phyloP scores from a whole-genome alignment of 2,113 vertebrate genomes.

The Channa argus region DNA sequence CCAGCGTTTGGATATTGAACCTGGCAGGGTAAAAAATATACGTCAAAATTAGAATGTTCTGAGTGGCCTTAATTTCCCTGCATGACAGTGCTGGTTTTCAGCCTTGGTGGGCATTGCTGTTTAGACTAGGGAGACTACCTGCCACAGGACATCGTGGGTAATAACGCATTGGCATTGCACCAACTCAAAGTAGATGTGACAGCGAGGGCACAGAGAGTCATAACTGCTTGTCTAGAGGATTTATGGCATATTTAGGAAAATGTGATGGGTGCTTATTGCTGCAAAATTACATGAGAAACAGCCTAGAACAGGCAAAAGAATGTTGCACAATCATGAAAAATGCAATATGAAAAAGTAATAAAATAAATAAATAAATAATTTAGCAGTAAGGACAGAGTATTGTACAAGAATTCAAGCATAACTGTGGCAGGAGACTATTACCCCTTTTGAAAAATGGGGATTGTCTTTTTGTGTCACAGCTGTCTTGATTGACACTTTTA shows the following conservation, averaged over 20 bases:
- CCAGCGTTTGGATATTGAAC: constrained; percentile 49
- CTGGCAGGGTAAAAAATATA: constrained; percentile 41
- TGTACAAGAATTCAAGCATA: neutral
- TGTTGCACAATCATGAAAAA: constrained; percentile 13
- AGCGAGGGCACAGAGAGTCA: constrained; percentile 70
- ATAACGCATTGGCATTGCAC: constrained; percentile 57
- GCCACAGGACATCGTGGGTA: constrained; percentile 65
- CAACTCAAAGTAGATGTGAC: constrained; percentile 78
- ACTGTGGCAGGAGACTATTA: neutral
- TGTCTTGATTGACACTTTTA: constrained; percentile 5
- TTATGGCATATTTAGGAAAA: constrained; percentile 77
- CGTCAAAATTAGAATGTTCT: constrained; percentile 49
- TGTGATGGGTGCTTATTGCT: constrained; percentile 66
- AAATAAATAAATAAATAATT: too few relatives aligned
- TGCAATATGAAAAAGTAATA: neutral
- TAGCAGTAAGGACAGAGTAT: neutral
- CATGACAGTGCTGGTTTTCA: constrained; percentile 73
- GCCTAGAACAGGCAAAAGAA: constrained; percentile 33
- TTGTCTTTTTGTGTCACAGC: neutral
- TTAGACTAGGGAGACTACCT: constrained; percentile 68
- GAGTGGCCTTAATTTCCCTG: constrained; percentile 67
- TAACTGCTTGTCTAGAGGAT: constrained; percentile 79
- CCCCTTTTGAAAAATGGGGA: neutral
- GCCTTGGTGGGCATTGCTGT: constrained; percentile 64
- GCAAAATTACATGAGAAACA: constrained; percentile 63